These are phyloP conservation scores for Suncus etruscus DNA, from an alignment of 2,113 vertebrate species.

Conservation along the genomic window DNA sequence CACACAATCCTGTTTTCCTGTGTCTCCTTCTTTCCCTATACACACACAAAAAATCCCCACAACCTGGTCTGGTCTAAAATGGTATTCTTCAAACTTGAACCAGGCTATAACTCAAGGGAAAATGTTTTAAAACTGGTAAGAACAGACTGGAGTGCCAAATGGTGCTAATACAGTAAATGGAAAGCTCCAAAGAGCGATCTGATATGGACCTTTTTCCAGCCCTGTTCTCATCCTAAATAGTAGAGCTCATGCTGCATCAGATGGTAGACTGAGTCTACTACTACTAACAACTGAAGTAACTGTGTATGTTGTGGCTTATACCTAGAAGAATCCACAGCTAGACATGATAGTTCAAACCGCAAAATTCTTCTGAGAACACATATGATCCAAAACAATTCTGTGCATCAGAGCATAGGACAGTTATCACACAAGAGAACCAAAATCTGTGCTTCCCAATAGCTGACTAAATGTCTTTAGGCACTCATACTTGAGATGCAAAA, in stretches of 20 bases:
- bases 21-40: too few species aligned
- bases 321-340: not conserved
- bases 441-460: not conserved
- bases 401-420: not conserved
- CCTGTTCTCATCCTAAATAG: not conserved
- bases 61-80: not conserved
- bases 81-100: slow-evolving; percentile 4
- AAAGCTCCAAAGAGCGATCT: not conserved
- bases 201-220: not conserved
- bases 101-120: not conserved
- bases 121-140: not conserved
- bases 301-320: not conserved
- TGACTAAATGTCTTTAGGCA: not conserved
- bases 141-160: not conserved
- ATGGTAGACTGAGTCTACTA: not conserved
- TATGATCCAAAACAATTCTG: not conserved
- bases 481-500: not conserved
- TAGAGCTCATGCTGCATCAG: not conserved
- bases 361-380: not conserved
- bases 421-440: not conserved
- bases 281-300: not conserved
- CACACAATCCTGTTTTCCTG: not conserved
- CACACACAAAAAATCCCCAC: not conserved
- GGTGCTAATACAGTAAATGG: not conserved
- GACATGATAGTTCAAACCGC: not conserved